phyloP scores from a whole-genome alignment of 1,140 invertebrate species.

The Sipha flava region DNA sequence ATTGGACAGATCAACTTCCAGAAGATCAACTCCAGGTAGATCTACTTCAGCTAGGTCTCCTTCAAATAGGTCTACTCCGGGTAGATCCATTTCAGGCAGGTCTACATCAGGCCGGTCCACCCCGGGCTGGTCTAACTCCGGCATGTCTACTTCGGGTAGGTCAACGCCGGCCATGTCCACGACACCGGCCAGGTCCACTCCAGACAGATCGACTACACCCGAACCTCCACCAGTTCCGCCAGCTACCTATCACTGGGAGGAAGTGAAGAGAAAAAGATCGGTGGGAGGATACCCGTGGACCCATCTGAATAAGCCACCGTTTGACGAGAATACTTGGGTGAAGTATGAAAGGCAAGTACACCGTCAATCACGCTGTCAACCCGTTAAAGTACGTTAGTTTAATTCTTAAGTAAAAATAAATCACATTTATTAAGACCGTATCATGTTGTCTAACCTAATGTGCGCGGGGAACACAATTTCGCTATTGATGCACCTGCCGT shows the following conservation, averaged over 20 bases:
- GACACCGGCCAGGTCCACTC: neutral
- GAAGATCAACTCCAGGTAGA: neutral
- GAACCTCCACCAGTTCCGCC: slow-evolving; percentile 42
- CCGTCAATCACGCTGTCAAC: neutral
- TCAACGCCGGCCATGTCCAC: neutral
- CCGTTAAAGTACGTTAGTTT: neutral
- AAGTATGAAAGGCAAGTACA: slow-evolving; percentile 28
- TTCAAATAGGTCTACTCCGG: neutral
- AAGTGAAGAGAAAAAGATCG: slow-evolving; percentile 41
- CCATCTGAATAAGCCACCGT: slow-evolving; percentile 42
- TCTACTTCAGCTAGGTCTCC: neutral
- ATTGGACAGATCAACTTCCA: neutral
- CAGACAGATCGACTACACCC: neutral
- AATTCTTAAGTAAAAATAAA: neutral
- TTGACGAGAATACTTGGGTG: slow-evolving; percentile 34
- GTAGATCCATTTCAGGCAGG: neutral
- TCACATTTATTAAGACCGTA: neutral
- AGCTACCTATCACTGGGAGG: slow-evolving; percentile 46
- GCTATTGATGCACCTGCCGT: neutral
- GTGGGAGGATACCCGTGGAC: slow-evolving; percentile 46
- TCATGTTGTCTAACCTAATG: no score
- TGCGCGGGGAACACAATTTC: no score
- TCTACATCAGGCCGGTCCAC: neutral
- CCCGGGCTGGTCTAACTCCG: neutral
- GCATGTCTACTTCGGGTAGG: neutral